Conservation (phyloP, 1,140 invertebrate species). For the Arion vulgaris region DNA sequence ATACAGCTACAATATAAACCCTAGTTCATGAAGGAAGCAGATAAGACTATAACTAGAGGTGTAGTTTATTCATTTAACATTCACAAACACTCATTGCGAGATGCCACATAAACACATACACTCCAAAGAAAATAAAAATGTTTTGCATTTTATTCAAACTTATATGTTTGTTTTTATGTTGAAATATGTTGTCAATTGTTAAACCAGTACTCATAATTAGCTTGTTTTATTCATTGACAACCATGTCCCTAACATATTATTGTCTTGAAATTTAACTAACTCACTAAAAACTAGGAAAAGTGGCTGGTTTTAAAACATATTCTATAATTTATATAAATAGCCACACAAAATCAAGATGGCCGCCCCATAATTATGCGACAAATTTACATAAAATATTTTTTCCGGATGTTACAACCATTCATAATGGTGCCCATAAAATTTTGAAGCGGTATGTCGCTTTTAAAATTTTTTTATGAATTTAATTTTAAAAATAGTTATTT, state of each 20-base stretch:
- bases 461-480: conserved; percentile 8
- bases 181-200: not conserved
- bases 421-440: not conserved
- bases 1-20: not conserved
- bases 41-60: not conserved
- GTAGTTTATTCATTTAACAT: not conserved
- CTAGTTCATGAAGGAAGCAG: not conserved
- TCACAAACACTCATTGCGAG: not conserved
- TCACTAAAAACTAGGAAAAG: not conserved
- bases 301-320: not conserved
- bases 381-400: conserved; percentile 4
- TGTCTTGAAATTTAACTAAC: not conserved
- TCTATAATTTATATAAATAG: not conserved
- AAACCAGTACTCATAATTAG: not conserved
- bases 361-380: not conserved
- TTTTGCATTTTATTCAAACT: not conserved
- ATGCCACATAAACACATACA: not conserved
- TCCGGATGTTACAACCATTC: not conserved
- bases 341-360: conserved; percentile 1
- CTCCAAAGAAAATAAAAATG: not conserved
- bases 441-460: not conserved
- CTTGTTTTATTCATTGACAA: not conserved
- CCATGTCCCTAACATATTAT: conserved; percentile 1
- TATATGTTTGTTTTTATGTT: not conserved
- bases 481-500: conserved; percentile 1